Conservation (phyloP, 2,113 vertebrate species). For the Melanotaenia duboulayi region DNA sequence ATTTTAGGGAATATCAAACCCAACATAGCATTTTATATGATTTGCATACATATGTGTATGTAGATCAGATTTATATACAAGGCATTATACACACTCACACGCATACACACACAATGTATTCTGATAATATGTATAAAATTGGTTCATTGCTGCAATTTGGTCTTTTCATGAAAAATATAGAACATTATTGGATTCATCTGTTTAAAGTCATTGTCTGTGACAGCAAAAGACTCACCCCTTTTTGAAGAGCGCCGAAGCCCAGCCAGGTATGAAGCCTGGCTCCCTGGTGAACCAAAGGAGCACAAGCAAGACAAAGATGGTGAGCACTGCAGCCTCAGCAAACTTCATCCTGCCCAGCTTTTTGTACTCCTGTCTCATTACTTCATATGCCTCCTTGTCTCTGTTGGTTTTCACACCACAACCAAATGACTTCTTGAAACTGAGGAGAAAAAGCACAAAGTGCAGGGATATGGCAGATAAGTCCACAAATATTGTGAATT, state of each 20-base stretch:
- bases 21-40: too few relatives aligned
- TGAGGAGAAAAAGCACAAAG: conserved; percentile 57
- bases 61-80: too few relatives aligned
- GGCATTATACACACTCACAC: too few relatives aligned
- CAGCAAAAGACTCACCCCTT: conserved; percentile 75
- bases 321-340: conserved; percentile 82
- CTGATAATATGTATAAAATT: too few relatives aligned
- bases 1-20: too few relatives aligned
- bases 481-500: not conserved
- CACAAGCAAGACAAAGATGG: conserved; percentile 86
- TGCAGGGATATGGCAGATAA: not conserved
- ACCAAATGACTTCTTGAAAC: conserved; percentile 87
- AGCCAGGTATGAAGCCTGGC: conserved; percentile 91
- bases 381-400: conserved; percentile 76
- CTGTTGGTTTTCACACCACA: conserved; percentile 56
- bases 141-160: too few relatives aligned
- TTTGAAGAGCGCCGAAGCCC: conserved; percentile 86
- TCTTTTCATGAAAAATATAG: too few relatives aligned
- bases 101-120: too few relatives aligned
- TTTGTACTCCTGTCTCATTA: conserved; percentile 85
- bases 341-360: conserved; percentile 87
- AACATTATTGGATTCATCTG: too few relatives aligned
- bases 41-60: too few relatives aligned
- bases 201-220: not conserved
- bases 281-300: conserved; percentile 93